Conservation (phyloP, 2,888 invertebrate species). For the Polyploca ridens region DNA sequence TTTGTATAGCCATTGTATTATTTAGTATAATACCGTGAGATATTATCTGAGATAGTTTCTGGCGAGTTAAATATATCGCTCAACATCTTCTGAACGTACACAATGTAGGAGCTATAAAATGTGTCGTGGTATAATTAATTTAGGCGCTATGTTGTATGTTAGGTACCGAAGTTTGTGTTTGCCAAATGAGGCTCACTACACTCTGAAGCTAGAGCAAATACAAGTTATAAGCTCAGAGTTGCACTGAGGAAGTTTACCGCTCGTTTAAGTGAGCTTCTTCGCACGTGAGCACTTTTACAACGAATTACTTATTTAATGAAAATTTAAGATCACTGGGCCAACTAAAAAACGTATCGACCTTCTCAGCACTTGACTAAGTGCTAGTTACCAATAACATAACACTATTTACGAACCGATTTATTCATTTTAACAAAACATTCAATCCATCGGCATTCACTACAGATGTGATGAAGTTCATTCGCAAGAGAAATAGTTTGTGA, state of each 20-base stretch:
- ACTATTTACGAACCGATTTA: too few relatives aligned
- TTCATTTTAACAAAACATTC: too few relatives aligned
- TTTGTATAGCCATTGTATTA: slow-evolving; percentile 7
- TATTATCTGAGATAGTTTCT: neutral
- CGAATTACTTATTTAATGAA: slow-evolving; percentile 38
- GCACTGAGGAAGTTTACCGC: slow-evolving; percentile 55
- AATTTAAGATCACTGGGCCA: slow-evolving; percentile 26
- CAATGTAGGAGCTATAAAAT: neutral
- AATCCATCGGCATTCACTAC: too few relatives aligned
- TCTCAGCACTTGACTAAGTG: neutral
- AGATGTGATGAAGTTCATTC: too few relatives aligned
- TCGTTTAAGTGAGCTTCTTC: slow-evolving; percentile 51
- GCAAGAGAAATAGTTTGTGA: neutral
- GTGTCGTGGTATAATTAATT: slow-evolving; percentile 24
- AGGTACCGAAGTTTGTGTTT: slow-evolving; percentile 40
- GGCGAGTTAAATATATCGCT: slow-evolving; percentile 9
- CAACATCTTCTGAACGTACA: slow-evolving; percentile 17
- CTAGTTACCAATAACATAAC: neutral
- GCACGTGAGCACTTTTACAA: slow-evolving; percentile 57
- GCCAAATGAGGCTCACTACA: slow-evolving; percentile 51
- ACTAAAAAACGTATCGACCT: neutral
- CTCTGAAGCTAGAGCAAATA: slow-evolving; percentile 33
- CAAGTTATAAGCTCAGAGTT: slow-evolving; percentile 52
- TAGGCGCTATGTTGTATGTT: slow-evolving; percentile 34
- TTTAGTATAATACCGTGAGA: neutral